Evolutionary conservation across 2,797 vertebrate species (phyloP), one percentile per base, ranked within the genome.

Genomic region (Sciurus carolinensis): DNA sequence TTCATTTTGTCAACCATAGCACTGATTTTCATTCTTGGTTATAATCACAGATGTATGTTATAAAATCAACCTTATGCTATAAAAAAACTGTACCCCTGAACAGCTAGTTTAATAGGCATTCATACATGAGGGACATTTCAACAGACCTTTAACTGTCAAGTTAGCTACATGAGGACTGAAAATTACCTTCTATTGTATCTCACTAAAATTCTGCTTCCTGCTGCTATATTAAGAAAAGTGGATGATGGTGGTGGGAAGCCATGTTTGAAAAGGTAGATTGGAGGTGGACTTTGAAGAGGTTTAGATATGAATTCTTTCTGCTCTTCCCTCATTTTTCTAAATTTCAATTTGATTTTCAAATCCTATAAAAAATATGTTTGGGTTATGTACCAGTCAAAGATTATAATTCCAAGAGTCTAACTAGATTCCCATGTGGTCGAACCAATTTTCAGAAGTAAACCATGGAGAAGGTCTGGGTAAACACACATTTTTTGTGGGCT

Each of bases 361-460:
- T 92, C 52, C 95, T 91, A 72, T 94, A 81, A 89, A 90, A 76
- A 96, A 95, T 62, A 90, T 87, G 28, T 95, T 94, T 95, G 95
- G 89, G 87, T 92, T 95, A 87, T 7, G 2, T 93, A 90, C 90
- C 77, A 97, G 83, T 91, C 89, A 96, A 95, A 89, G 87, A 97
- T 94, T 90, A 80, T 93, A 95, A 97, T 98, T 97, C 93, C 90
- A 96, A 91, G 79, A 85, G 76, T 82, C 91, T 97, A 94, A 97
- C 91, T 97, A 79, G 84, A 97, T 97, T 97, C 93, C 94, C 91
- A 96, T 97, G 97, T 87, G 96, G 96, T 87, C 94, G 87, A 93
- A 96, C 90, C 90, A 97, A 97, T 97, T 97, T 98, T 96, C 77
- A 95, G 97, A 95, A 96, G 96, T 94, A 97, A 97, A 96, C 92